phyloP scores from a whole-genome alignment of 2,797 vertebrate species.

The Muscicapa striata region DNA sequence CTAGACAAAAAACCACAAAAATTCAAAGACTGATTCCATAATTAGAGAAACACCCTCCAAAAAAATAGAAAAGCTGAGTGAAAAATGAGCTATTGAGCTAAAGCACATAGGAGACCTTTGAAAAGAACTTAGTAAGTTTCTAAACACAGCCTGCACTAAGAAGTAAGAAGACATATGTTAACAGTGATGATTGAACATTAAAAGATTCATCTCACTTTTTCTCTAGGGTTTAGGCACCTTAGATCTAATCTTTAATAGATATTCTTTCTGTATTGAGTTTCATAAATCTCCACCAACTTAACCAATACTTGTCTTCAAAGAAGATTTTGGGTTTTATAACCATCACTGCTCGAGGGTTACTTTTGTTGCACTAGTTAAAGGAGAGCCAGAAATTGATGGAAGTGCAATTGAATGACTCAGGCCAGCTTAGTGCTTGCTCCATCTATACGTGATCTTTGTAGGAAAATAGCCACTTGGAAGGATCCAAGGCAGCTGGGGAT shows the following conservation, averaged over 20 bases:
- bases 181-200: conserved; percentile 26
- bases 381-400: not conserved
- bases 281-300: not conserved
- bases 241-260: not conserved
- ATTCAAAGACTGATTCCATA: conserved; percentile 34
- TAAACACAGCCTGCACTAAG: conserved; percentile 26
- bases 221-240: not conserved
- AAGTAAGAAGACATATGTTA: conserved; percentile 29
- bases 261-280: not conserved
- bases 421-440: not conserved
- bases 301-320: not conserved
- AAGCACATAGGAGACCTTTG: not conserved
- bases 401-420: not conserved
- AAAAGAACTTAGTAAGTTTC: conserved; percentile 34
- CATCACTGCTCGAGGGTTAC: not conserved
- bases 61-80: conserved; percentile 7
- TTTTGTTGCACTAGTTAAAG: not conserved
- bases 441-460: not conserved
- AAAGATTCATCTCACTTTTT: conserved; percentile 37
- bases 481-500: not conserved
- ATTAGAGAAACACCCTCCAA: not conserved
- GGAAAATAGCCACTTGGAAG: not conserved
- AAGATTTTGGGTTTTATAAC: not conserved
- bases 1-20: not conserved
- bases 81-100: not conserved